phyloP scores from a whole-genome alignment of 2,797 vertebrate species.

The Gastrophryne carolinensis region DNA sequence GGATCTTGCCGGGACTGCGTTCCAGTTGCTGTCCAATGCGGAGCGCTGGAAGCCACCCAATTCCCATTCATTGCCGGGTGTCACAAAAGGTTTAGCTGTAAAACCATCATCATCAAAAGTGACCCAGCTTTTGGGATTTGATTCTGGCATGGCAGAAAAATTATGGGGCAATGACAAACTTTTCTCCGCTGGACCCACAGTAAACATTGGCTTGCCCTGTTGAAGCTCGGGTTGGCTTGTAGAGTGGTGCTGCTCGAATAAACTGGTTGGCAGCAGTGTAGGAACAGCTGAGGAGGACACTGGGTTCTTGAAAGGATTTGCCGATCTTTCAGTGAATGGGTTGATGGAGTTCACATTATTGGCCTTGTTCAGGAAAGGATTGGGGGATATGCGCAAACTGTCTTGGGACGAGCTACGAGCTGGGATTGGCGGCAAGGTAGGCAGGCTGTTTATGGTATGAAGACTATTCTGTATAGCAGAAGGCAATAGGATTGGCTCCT shows the following conservation, averaged over 20 bases:
- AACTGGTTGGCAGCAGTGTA: constrained; percentile 51
- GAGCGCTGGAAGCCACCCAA: constrained; percentile 57
- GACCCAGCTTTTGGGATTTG: constrained; percentile 82
- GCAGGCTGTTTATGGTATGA: constrained; percentile 62
- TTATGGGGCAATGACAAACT: constrained; percentile 54
- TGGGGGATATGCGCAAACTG: constrained; percentile 68
- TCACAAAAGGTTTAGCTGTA: constrained; percentile 51
- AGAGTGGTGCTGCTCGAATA: constrained; percentile 55
- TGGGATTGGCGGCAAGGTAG: constrained; percentile 69
- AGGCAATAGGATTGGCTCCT: constrained; percentile 67
- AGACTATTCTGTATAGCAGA: constrained; percentile 62
- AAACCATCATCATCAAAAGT: constrained; percentile 85
- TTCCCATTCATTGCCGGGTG: constrained; percentile 60
- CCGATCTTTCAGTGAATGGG: constrained; percentile 70
- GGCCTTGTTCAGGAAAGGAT: constrained; percentile 63
- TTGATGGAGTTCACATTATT: constrained; percentile 72
- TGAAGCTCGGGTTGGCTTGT: constrained; percentile 50
- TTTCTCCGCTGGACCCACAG: constrained; percentile 55
- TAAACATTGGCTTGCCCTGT: constrained; percentile 57
- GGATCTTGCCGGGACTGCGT: constrained; percentile 61
- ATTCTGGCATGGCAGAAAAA: constrained; percentile 55
- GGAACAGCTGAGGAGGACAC: constrained; percentile 61
- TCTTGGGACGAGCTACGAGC: constrained; percentile 79
- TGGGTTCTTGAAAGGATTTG: constrained; percentile 68
- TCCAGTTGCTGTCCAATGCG: constrained; percentile 71